Evolutionary conservation across 2,113 vertebrate genomes (phyloP).

Genomic region (Clarias macrocephalus): DNA sequence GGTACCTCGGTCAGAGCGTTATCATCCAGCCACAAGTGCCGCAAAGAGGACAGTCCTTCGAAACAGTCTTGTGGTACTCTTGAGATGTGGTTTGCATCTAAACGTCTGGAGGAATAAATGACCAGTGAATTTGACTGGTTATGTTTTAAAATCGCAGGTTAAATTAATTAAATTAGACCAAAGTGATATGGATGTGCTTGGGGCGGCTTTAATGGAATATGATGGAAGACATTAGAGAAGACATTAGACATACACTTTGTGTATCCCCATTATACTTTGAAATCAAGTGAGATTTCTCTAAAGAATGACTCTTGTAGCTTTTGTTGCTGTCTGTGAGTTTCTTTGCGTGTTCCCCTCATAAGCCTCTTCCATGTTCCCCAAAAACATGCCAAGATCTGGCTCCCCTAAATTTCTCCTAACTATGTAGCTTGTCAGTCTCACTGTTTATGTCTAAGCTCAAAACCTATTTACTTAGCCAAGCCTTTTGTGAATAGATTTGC

Average conservation of each 20-base stretch:
- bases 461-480: no score
- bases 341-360: no score
- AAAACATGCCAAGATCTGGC: neutral
- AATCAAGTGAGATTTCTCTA: neutral
- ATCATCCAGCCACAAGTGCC: constrained; percentile 91
- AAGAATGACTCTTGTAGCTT: neutral
- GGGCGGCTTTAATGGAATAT: neutral
- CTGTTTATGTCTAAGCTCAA: no score
- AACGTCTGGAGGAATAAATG: constrained; percentile 69
- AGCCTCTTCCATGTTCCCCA: no score
- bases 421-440: neutral
- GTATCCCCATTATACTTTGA: neutral
- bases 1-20: constrained; percentile 85
- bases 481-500: no score
- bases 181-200: neutral
- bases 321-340: neutral
- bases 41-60: constrained; percentile 79
- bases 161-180: neutral
- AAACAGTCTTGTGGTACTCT: constrained; percentile 79
- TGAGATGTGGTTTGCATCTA: constrained; percentile 89
- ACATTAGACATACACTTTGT: neutral
- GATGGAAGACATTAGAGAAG: neutral
- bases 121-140: neutral
- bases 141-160: neutral
- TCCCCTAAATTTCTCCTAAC: neutral